Evolutionary conservation across 2,888 invertebrate genomes (phyloP).

Genomic region (Drosophila hamatofila): DNA sequence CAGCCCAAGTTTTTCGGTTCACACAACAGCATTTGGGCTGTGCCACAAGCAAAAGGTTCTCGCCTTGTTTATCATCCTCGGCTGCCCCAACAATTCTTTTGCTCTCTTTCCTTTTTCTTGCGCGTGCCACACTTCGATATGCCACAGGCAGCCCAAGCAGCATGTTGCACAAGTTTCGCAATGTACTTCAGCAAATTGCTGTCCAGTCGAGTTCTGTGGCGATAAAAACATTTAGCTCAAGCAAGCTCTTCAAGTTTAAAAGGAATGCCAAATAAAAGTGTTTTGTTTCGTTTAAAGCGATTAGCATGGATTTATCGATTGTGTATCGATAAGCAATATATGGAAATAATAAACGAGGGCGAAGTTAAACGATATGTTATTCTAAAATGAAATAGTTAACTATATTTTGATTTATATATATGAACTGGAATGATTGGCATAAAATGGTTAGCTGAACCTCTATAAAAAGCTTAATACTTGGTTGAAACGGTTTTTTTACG

Average conservation of each 20-base stretch:
- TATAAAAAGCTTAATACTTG: too few relatives aligned
- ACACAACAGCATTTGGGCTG: conserved; percentile 69
- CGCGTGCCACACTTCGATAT: conserved; percentile 11
- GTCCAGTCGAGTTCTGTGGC: conserved; percentile 2
- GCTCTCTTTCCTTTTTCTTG: neutral
- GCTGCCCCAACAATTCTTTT: neutral
- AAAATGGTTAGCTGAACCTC: too few relatives aligned
- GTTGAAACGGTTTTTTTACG: too few relatives aligned
- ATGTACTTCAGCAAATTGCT: conserved; percentile 23
- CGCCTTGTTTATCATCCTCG: conserved; percentile 33
- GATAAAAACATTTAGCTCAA: conserved; percentile 7
- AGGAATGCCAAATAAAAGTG: neutral
- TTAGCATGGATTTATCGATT: neutral
- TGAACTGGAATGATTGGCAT: neutral
- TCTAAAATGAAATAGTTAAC: neutral
- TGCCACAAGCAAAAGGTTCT: conserved; percentile 26
- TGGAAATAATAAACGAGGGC: too few relatives aligned
- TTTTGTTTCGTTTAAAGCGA: neutral
- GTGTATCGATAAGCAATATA: neutral
- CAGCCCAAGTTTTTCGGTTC: neutral
- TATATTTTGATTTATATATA: neutral
- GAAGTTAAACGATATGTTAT: neutral
- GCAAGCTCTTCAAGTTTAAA: neutral
- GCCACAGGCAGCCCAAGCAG: conserved; percentile 14
- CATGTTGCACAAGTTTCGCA: conserved; percentile 17